These are phyloP conservation scores for Drosophila merina DNA, from an alignment of 2,888 invertebrate genomes.

Conservation along the genomic window DNA sequence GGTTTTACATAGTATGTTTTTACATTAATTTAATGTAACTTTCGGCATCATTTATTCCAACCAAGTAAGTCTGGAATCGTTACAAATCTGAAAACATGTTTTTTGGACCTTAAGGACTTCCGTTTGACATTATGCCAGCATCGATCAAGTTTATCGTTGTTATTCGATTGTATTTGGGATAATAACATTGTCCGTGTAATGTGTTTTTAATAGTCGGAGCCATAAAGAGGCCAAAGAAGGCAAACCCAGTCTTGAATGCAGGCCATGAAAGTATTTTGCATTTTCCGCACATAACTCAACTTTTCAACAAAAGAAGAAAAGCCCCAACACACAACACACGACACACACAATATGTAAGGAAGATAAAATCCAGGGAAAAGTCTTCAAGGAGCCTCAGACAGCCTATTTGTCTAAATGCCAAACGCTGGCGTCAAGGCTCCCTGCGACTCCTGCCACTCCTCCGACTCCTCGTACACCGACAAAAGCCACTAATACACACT, in stretches of 20 bases:
- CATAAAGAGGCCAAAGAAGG: conserved; percentile 33
- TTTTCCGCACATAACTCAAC: conserved; percentile 61
- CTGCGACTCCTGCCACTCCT: too few species aligned
- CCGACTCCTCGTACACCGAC: conserved; percentile 2
- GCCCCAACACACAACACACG: conserved; percentile 5
- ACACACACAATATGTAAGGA: neutral
- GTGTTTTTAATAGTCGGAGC: conserved; percentile 57
- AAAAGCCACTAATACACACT: conserved; percentile 28
- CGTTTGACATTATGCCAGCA: conserved; percentile 30
- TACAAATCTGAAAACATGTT: conserved; percentile 6
- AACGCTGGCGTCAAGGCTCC: conserved; percentile 32
- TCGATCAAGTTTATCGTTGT: conserved; percentile 60
- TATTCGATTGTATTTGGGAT: conserved; percentile 19
- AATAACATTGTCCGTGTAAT: conserved; percentile 46
- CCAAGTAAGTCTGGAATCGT: neutral
- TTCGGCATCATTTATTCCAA: too few species aligned
- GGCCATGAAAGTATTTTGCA: conserved; percentile 49
- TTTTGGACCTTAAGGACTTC: conserved; percentile 24
- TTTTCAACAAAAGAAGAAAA: conserved; percentile 36
- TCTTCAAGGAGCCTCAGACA: conserved; percentile 31
- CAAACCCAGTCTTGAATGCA: conserved; percentile 4
- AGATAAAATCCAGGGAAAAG: conserved; percentile 34
- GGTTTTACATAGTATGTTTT: too few species aligned
- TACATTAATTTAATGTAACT: too few species aligned
- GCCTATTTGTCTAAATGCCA: conserved; percentile 59